phyloP scores from a whole-genome alignment of 2,113 vertebrate species.

The Callospermophilus lateralis region DNA sequence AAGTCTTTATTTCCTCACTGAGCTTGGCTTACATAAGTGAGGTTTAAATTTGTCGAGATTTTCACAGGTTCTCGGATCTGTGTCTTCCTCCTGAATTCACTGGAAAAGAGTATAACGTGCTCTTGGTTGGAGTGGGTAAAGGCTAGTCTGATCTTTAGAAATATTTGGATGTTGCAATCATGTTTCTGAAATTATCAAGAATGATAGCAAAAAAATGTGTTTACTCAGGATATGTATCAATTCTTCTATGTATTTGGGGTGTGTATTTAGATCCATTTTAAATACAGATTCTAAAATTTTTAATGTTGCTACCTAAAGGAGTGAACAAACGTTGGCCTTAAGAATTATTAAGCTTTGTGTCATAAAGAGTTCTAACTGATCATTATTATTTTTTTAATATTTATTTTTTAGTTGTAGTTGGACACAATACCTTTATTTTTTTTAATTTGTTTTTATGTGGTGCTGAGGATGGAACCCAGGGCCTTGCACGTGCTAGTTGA shows the following conservation, averaged over 20 bases:
- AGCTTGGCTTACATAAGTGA: constrained; percentile 60
- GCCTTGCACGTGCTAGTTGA: too few species aligned
- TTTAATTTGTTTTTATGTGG: too few species aligned
- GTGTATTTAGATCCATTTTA: not conserved
- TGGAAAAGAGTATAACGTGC: not conserved
- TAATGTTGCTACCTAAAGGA: not conserved
- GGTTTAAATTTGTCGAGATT: constrained; percentile 60
- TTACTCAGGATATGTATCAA: not conserved
- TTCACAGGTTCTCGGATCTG: constrained; percentile 55
- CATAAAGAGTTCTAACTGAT: not conserved
- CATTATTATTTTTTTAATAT: too few species aligned
- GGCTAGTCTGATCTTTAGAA: constrained; percentile 37
- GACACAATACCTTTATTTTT: too few species aligned
- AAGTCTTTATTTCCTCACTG: constrained; percentile 23
- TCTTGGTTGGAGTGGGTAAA: constrained; percentile 9
- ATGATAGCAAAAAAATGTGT: constrained; percentile 36
- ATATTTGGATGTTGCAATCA: constrained; percentile 12
- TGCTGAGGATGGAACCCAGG: too few species aligned
- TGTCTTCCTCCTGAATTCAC: not conserved
- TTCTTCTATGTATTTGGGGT: constrained; percentile 4
- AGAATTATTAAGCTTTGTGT: not conserved
- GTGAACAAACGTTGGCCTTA: not conserved
- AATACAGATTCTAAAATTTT: constrained; percentile 21
- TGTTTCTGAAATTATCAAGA: constrained; percentile 46
- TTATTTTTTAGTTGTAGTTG: too few species aligned